Base-by-base conservation (phyloP, 2,888 invertebrate species). In the Standfussiana lucernea region DNA sequence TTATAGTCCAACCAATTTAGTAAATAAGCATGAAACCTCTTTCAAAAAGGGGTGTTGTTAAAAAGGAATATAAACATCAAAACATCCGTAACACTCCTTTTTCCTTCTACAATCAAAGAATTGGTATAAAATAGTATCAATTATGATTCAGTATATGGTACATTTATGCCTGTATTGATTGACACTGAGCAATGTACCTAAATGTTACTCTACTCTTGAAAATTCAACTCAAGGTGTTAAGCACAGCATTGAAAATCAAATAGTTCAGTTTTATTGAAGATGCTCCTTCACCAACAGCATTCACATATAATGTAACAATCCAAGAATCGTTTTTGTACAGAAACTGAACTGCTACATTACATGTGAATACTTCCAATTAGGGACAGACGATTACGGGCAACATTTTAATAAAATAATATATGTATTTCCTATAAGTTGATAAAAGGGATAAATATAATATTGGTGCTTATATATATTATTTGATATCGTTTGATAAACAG, bases 11-110 rank as follows among this genome's bases (percentile, higher is more conserved):
- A 42, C 32, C 13, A 32, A 37, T 40, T 42, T 13, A 37, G 21
- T 70, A 79, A 76, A 56, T 79, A 76, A 32, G 53, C 21, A 79
- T 40, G 8, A 45, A 77, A 56, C 2, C 11, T 56, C 8, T 15
- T 62, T 42, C 35, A 32, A 10, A 15, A n/a, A 47, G 7, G 10
- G 28, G 4, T 32, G 28, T 42, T 40, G 32, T 50, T 28, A 47
- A 40, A 47, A 59, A 50, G n/a, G 28, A 18, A 21, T 37, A n/a
- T 37, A 37, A 56, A 35, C n/a, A 56, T 56, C n/a, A 32, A 67
- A 67, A 37, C n/a, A 77, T 70, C n/a, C 1, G 1, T 24, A 61
- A 80, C 13, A 35, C 10, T 42, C 5, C 21, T 28, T 71, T 77
- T 72, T 50, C 72, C 72, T 50, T 18, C 1, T 35, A 50, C 42